Conservation (phyloP, 2,113 vertebrate genomes). For the Corythornis madagascariensis region DNA sequence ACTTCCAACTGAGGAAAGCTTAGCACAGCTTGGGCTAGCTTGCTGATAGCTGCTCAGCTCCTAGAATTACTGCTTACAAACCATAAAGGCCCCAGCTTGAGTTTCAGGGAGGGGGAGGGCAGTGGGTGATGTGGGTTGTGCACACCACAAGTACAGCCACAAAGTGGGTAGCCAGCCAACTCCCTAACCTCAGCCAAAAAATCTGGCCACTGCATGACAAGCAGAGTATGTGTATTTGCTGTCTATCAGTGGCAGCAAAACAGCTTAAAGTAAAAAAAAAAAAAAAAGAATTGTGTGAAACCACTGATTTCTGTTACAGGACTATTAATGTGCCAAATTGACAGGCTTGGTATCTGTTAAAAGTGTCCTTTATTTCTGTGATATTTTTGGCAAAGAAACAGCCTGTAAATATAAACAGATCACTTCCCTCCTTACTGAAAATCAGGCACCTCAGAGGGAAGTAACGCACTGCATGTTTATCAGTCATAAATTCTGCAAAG, state of each 20-base stretch:
- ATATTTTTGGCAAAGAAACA: constrained; percentile 53
- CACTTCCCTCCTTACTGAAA: constrained; percentile 37
- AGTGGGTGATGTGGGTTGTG: neutral
- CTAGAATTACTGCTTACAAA: constrained; percentile 72
- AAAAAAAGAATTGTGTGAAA: constrained; percentile 22
- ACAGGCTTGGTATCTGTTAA: constrained; percentile 11
- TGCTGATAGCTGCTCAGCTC: constrained; percentile 67
- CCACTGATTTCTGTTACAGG: neutral
- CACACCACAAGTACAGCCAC: constrained; percentile 29
- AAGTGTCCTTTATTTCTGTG: constrained; percentile 36
- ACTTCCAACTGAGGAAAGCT: constrained; percentile 71
- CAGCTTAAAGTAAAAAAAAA: neutral
- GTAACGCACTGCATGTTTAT: constrained; percentile 33
- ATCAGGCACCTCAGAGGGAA: constrained; percentile 24
- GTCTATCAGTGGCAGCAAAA: constrained; percentile 20
- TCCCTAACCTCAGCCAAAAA: constrained; percentile 52
- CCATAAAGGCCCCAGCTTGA: constrained; percentile 65
- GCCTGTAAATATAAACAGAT: constrained; percentile 52
- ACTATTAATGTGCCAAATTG: neutral
- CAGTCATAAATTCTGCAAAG: constrained; percentile 26
- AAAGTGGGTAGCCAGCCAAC: constrained; percentile 17
- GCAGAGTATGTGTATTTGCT: neutral
- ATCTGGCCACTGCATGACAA: constrained; percentile 47
- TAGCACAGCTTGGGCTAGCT: constrained; percentile 45
- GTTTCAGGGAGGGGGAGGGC: constrained; percentile 37